Evolutionary conservation across 2,113 vertebrate genomes (phyloP), one percentile per base, ranked within the genome.

Genomic region (Rhinolophus sinicus): DNA sequence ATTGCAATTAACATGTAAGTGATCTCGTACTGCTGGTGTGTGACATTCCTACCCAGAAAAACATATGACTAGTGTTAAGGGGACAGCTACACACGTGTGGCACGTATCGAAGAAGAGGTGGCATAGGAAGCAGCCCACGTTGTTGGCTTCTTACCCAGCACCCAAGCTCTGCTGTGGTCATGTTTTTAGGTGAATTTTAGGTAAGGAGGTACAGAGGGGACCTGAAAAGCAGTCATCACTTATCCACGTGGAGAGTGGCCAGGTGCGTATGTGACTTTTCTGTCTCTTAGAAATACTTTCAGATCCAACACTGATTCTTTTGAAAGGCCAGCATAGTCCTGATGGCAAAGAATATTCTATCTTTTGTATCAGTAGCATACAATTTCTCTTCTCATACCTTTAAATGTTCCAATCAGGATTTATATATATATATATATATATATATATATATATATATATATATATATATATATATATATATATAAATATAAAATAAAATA

Each of bases 1-100:
- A 92, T 77, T 96, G 76, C 47, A 96, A 85, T 9, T 62, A 85
- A 22, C 97, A 56, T 44, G 96, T 69, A 98, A 97, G 86, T 7
- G 97, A 98, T 94, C 76, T 16, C 87, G 58, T 33, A 13, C 87
- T 84, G 87, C 89, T 69, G 70, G 65, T 91, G 60, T 22, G 94
- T 54, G 93, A 90, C 67, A 60, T 90, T 93, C 67, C 67, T 62
- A 1, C 89, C 88, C 58, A 50, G 26, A 56, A 33, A 92, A 62
- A 73, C 12, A 54, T 28, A 1, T 88, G 96, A 97, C 38, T 47
- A 69, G 77, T 3, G 64, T 24, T 2, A 35, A 54, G 76, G 81
- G 84, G 83, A 44, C 38, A 76, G 93, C 30, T 1, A 7, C 30
- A 26, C 15, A 4, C 1, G 3, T 8, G n/a, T 95, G 70, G 94